Evolutionary conservation across 2,797 vertebrate genomes (phyloP).

Genomic region (Falco peregrinus): DNA sequence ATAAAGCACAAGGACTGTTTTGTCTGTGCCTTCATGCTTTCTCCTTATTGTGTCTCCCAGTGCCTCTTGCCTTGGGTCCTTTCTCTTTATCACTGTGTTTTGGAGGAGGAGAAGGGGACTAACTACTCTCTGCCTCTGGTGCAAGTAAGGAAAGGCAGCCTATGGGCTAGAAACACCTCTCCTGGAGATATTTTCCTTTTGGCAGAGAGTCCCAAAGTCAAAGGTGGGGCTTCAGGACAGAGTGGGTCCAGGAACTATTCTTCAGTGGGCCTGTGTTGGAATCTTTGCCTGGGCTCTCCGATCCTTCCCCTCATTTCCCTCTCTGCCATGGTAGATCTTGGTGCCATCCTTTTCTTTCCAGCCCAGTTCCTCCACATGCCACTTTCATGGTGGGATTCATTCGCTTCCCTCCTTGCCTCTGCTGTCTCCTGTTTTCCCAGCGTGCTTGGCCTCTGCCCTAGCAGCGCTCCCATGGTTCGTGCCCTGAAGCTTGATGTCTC

Average conservation of each 20-base stretch:
- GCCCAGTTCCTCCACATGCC: background rate
- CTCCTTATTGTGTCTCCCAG: background rate
- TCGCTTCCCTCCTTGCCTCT: background rate
- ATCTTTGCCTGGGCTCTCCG: background rate
- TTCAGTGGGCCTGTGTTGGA: background rate
- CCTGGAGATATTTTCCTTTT: background rate
- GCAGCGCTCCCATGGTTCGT: accelerated
- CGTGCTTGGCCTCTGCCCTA: background rate
- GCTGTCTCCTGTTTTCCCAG: background rate
- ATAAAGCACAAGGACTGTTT: slow-evolving; percentile 7
- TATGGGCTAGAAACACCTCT: background rate
- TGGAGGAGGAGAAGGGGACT: background rate
- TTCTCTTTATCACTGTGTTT: accelerated
- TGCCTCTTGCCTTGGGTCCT: background rate
- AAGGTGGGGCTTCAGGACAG: background rate
- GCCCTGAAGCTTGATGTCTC: background rate
- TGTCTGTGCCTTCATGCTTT: background rate
- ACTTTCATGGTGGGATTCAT: background rate
- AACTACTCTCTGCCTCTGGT: background rate
- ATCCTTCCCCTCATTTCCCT: background rate
- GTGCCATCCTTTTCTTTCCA: background rate
- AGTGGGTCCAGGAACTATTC: background rate
- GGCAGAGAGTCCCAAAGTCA: background rate
- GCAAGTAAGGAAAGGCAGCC: background rate
- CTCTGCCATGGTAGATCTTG: background rate